These are phyloP conservation scores for Drosophila mayri DNA, from an alignment of 1,140 invertebrate genomes.

Conservation along the genomic window DNA sequence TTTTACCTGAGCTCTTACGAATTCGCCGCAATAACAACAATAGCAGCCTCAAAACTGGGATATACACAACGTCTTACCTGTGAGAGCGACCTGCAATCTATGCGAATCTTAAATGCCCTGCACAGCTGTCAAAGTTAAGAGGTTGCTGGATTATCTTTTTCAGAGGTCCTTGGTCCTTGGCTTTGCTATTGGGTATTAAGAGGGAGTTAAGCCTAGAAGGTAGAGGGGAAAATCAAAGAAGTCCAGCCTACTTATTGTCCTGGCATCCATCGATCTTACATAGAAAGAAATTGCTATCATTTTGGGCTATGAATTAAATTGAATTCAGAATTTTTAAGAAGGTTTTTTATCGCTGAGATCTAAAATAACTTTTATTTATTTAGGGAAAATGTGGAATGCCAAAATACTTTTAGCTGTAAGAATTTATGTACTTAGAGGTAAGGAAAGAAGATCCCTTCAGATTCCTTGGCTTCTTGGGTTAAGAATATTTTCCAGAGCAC, in stretches of 20 bases:
- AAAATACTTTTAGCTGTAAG: not conserved
- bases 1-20: constrained; percentile 56
- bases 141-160: constrained; percentile 41
- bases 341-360: no score
- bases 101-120: constrained; percentile 63
- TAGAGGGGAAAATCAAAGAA: not conserved
- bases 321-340: no score
- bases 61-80: constrained; percentile 73
- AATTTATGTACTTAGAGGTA: no score
- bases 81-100: constrained; percentile 38
- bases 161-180: constrained; percentile 19
- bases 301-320: no score
- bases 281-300: no score
- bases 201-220: not conserved
- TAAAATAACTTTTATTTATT: not conserved
- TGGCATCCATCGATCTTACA: no score
- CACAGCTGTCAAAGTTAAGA: constrained; percentile 56
- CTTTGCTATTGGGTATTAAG: constrained; percentile 5
- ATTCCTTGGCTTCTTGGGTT: not conserved
- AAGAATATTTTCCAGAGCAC: not conserved
- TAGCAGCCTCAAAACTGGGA: constrained; percentile 61
- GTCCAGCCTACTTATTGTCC: not conserved
- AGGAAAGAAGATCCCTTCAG: not conserved
- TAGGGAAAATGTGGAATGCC: not conserved
- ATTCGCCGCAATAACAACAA: constrained; percentile 68